phyloP scores from a whole-genome alignment of 2,113 vertebrate genomes.

The Lophotis ruficrista region DNA sequence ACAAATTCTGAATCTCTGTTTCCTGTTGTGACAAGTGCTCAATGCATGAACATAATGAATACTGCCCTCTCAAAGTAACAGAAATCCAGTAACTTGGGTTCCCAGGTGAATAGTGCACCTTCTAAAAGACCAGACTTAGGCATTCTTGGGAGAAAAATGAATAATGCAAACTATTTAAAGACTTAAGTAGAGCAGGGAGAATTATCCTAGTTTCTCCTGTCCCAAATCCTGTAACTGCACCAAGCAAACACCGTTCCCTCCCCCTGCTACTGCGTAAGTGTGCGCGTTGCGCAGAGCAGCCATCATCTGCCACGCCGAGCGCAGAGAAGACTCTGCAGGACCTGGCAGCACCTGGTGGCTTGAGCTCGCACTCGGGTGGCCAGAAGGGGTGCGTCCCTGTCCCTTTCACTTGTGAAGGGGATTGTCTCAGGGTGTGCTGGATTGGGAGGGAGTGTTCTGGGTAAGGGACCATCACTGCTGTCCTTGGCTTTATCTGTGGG shows the following conservation, averaged over 20 bases:
- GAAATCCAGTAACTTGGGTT: background rate
- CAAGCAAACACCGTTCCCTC: background rate
- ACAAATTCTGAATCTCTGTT: background rate
- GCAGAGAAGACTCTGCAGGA: background rate
- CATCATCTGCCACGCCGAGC: background rate
- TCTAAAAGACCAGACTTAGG: background rate
- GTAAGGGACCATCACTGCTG: background rate
- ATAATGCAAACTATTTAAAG: background rate
- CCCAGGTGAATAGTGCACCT: background rate
- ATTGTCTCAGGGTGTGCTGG: background rate
- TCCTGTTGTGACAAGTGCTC: background rate
- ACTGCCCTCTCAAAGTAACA: background rate
- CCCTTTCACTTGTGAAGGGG: background rate
- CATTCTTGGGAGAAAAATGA: background rate
- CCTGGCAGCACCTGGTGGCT: rapidly evolving
- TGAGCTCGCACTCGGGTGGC: rapidly evolving
- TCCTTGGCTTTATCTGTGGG: background rate
- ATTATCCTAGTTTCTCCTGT: background rate
- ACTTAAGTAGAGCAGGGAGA: background rate
- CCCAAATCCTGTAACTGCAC: background rate
- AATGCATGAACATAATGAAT: background rate
- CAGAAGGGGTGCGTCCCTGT: background rate
- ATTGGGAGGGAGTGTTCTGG: background rate
- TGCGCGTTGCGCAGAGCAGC: background rate
- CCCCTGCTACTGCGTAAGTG: background rate